Evolutionary conservation across 1,140 invertebrate species (phyloP), one percentile per base, ranked within the genome.

Genomic region (Trinorchestia longiramus): DNA sequence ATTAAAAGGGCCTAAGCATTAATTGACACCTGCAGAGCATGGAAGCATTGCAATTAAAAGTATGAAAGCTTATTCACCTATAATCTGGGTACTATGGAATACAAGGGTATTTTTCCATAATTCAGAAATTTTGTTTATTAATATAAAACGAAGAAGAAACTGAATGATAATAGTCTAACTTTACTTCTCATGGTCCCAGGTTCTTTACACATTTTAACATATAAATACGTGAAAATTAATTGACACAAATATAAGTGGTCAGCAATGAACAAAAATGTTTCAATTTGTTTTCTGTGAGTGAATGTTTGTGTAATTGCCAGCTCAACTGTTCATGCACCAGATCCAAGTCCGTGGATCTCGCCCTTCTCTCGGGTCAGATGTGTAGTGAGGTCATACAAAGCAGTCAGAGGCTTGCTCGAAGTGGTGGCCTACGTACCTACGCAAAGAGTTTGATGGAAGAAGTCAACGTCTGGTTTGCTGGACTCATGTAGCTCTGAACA

Each of bases 281-380:
- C 15, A 77, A 28, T 77, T 77, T 3, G 36, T 3, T 23, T 36
- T 77, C 28, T 36, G 36, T 28, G 11, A 11, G 11, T 28, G 62
- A 77, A 11, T 77, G 36, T 43, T 90, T 4, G 41, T 87, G 41
- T 87, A 87, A 90, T 90, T 42, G 23, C 43, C 36, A 15, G 88
- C 41, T 90, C 88, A 90, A 42, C 42, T 90, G 42, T 90, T 90
- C 43, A 90, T 42, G 88, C 8, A 41, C 88, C 17, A 43, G n/a
- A 43, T 90, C 28, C 88, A 90, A 90, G 15, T 41, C 8, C 3
- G n/a, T 41, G 15, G 88, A 42, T 42, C 11, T 36, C 41, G 88
- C 88, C 88, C 88, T 90, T 90, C 88, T 90, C 88, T 90, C 88
- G 43, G 88, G 88, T 43, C 88, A 90, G 41, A 17, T 90, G 8